Evolutionary conservation across 2,797 vertebrate genomes (phyloP).

Genomic region (Lithobates sylvaticus): DNA sequence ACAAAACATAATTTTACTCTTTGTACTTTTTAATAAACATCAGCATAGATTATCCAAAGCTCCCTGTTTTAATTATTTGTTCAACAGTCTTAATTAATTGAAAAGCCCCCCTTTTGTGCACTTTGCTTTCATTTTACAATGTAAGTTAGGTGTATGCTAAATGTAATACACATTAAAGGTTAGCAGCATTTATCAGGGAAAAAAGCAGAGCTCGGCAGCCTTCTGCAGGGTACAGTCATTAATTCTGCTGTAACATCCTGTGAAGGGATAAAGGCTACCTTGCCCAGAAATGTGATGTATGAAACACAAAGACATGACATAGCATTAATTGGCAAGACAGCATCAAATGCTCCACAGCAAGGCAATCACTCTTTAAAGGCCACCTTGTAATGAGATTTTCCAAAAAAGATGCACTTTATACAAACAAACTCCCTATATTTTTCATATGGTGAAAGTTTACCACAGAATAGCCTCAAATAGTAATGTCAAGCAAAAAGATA

Average conservation of each 20-base stretch:
- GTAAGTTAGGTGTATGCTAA: slow-evolving; percentile 42
- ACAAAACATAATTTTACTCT: neutral
- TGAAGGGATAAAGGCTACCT: slow-evolving; percentile 67
- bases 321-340: slow-evolving; percentile 74
- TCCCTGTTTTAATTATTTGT: neutral
- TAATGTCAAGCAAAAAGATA: neutral
- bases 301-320: slow-evolving; percentile 70
- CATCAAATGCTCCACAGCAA: slow-evolving; percentile 65
- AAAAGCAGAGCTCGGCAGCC: slow-evolving; percentile 60
- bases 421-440: neutral
- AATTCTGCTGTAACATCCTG: slow-evolving; percentile 65
- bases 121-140: slow-evolving; percentile 33
- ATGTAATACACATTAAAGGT: slow-evolving; percentile 60
- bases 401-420: slow-evolving; percentile 37
- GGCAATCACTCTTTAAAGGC: slow-evolving; percentile 66
- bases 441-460: neutral
- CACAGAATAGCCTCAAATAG: neutral
- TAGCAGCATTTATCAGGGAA: slow-evolving; percentile 59
- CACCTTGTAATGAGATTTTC: slow-evolving; percentile 43
- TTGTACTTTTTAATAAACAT: neutral
- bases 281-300: slow-evolving; percentile 60
- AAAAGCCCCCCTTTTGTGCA: slow-evolving; percentile 12
- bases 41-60: neutral
- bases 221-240: slow-evolving; percentile 68
- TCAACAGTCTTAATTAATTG: slow-evolving; percentile 1